Evolutionary conservation across 2,888 invertebrate genomes (phyloP).

Genomic region (Oithona nana): DNA sequence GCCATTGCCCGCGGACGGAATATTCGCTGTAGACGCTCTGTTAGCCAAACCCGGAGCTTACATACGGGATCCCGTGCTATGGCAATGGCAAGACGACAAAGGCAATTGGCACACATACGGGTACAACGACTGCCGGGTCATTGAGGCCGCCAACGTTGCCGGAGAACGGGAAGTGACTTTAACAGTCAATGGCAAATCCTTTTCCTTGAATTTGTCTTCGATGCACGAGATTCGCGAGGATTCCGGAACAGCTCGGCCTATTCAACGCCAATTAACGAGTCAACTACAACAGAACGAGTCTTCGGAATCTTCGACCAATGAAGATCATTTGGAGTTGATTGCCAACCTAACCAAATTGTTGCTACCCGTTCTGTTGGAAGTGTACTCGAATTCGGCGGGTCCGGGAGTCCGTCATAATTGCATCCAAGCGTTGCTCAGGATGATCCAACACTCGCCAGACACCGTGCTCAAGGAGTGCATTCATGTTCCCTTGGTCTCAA

Average conservation of each 20-base stretch:
- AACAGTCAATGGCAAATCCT: constrained; percentile 74
- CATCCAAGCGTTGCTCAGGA: constrained; percentile 77
- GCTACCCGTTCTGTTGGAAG: constrained; percentile 8
- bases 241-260: constrained; percentile 77
- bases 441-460: constrained; percentile 84
- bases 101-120: constrained; percentile 68
- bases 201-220: constrained; percentile 85
- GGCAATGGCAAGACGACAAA: constrained; percentile 95
- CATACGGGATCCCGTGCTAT: constrained; percentile 57
- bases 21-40: constrained; percentile 78
- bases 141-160: constrained; percentile 60
- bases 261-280: constrained; percentile 46
- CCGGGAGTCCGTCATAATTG: constrained; percentile 94
- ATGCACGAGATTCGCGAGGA: constrained; percentile 99
- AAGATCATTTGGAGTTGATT: constrained; percentile 4
- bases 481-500: constrained; percentile 46
- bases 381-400: constrained; percentile 93
- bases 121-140: constrained; percentile 17
- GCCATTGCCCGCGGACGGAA: constrained; percentile 77
- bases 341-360: constrained; percentile 8
- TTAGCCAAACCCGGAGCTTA: constrained; percentile 35
- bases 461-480: constrained; percentile 48
- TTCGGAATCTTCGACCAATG: not conserved
- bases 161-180: constrained; percentile 90
- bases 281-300: constrained; percentile 15